A percentile compares a stretch with the other conserved stretches of the same genome.
These are phyloP conservation scores for Latheticus oryzae DNA, from an alignment of 2,888 invertebrate species.

Conservation along the genomic window DNA sequence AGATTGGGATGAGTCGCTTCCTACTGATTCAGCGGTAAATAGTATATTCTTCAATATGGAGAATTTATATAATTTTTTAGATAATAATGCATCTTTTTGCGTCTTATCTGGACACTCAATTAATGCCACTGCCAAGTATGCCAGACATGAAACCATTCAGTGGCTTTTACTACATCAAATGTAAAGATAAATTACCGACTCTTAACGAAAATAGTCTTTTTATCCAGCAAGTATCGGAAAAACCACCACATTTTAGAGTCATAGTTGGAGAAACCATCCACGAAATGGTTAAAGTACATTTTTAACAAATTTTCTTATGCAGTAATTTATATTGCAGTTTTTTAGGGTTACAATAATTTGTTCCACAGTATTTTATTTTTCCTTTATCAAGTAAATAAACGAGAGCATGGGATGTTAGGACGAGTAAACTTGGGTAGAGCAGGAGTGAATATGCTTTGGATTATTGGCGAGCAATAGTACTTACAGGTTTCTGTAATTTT, in stretches of 20 bases:
- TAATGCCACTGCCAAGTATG: constrained; percentile 74
- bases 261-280: constrained; percentile 74
- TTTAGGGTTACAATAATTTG: constrained; percentile 87
- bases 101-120: constrained; percentile 86
- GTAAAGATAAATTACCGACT: constrained; percentile 64
- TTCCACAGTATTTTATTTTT: constrained; percentile 89
- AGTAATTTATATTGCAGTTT: constrained; percentile 45
- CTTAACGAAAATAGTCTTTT: constrained; percentile 68
- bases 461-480: constrained; percentile 65
- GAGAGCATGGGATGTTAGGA: constrained; percentile 81
- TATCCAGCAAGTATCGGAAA: constrained; percentile 72
- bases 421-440: constrained; percentile 81
- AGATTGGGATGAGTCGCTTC: constrained; percentile 84
- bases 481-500: not conserved
- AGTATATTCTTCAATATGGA: not conserved
- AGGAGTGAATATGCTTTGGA: constrained; percentile 87
- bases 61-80: constrained; percentile 64
- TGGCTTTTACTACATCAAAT: constrained; percentile 66
- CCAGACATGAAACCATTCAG: constrained; percentile 76
- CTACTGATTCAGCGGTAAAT: constrained; percentile 86
- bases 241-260: constrained; percentile 80
- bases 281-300: constrained; percentile 74
- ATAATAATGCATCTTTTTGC: constrained; percentile 87
- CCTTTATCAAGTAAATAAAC: constrained; percentile 78
- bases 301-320: not conserved